phyloP scores from a whole-genome alignment of 2,797 vertebrate genomes.

The Novumbra hubbsi region DNA sequence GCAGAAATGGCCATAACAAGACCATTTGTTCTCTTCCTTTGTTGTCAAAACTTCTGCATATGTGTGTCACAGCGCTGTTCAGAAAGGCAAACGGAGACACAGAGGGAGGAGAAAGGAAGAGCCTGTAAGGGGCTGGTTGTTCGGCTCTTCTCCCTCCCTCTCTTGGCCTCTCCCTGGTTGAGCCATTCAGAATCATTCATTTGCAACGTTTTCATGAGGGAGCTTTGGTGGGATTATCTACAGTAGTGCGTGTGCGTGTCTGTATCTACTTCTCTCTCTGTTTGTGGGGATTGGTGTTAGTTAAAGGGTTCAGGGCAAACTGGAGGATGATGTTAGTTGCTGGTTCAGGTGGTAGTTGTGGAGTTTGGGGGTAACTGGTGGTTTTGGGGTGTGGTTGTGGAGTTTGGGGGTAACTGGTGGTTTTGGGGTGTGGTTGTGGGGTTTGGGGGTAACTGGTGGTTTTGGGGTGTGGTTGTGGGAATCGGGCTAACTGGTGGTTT shows the following conservation, averaged over 20 bases:
- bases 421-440: neutral
- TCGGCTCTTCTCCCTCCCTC: slow-evolving; percentile 35
- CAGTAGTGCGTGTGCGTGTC: slow-evolving; percentile 31
- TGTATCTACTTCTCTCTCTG: slow-evolving; percentile 8
- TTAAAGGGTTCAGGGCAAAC: slow-evolving; percentile 16
- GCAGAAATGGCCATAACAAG: slow-evolving; percentile 30
- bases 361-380: neutral
- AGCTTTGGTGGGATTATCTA: slow-evolving; percentile 49
- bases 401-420: neutral
- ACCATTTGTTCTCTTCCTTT: slow-evolving; percentile 29
- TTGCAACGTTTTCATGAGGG: slow-evolving; percentile 48
- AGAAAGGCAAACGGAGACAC: slow-evolving; percentile 28
- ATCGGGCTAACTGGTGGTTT: neutral
- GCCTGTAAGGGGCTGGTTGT: slow-evolving; percentile 22
- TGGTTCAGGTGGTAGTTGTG: neutral
- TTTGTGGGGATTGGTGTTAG: slow-evolving; percentile 27
- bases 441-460: neutral
- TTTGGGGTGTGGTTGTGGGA: neutral
- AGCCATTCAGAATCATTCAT: slow-evolving; percentile 54
- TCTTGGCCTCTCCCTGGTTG: slow-evolving; percentile 19
- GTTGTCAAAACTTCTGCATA: slow-evolving; percentile 18
- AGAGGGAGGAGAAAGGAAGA: slow-evolving; percentile 7
- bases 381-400: neutral
- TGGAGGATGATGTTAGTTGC: too few relatives aligned
- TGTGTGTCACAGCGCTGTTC: slow-evolving; percentile 26